Conservation (phyloP, 2,888 invertebrate genomes). For the Leucophenga maculata region DNA sequence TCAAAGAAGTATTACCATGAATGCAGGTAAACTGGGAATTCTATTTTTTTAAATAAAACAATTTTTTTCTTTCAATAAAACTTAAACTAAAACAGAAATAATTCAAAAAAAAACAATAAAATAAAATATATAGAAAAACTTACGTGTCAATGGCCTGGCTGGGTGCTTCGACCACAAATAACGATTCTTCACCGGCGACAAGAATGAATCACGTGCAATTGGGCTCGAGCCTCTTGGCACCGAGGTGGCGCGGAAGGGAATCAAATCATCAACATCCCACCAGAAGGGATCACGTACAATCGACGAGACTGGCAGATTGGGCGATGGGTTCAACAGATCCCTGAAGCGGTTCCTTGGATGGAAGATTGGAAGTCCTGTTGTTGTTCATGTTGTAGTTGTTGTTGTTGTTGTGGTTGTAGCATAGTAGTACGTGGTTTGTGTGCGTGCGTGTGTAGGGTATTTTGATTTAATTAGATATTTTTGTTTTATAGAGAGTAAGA, state of each 20-base stretch:
- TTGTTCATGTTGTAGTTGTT: constrained; percentile 32
- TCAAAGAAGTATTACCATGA: too few relatives aligned
- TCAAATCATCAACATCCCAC: constrained; percentile 87
- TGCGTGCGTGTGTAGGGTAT: constrained; percentile 21
- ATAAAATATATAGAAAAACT: constrained; percentile 72
- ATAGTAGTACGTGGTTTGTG: constrained; percentile 28
- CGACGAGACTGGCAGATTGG: constrained; percentile 83
- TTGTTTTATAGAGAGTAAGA: constrained; percentile 57
- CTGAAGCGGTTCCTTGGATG: constrained; percentile 76
- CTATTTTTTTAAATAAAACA: not conserved
- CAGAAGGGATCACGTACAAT: constrained; percentile 92
- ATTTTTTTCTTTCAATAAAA: not conserved
- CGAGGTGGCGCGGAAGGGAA: constrained; percentile 77
- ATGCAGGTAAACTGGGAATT: too few relatives aligned
- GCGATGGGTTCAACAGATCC: constrained; percentile 86
- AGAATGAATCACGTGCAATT: constrained; percentile 88
- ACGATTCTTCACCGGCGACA: constrained; percentile 91
- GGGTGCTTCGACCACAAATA: constrained; percentile 94
- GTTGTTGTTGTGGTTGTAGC: constrained; percentile 33
- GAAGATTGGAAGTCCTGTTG: constrained; percentile 80
- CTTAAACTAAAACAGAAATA: not conserved
- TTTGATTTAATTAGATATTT: constrained; percentile 38
- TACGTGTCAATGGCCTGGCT: constrained; percentile 88
- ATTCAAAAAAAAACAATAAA: not conserved
- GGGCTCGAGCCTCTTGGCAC: constrained; percentile 79